phyloP scores from a whole-genome alignment of 1,140 invertebrate species.

The Vollenhovia emeryi region DNA sequence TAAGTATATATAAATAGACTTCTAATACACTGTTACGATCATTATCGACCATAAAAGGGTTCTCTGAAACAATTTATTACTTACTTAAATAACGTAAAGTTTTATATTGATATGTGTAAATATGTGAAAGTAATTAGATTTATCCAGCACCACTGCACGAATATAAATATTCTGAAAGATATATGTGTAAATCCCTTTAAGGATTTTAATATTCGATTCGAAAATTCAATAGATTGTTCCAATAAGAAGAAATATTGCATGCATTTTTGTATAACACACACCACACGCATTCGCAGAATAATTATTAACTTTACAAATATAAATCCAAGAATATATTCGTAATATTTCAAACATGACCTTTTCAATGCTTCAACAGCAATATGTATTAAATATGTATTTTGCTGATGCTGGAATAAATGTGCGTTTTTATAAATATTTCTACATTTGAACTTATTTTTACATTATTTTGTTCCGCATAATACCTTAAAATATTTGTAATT shows the following conservation, averaged over 20 bases:
- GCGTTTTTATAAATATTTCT: conserved; percentile 24
- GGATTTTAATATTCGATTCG: conserved; percentile 10
- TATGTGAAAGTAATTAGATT: conserved; percentile 15
- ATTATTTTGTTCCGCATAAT: not conserved
- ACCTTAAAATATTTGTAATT: not conserved
- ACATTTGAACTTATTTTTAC: conserved; percentile 14
- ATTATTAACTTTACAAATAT: conserved; percentile 4
- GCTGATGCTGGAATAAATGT: conserved; percentile 49
- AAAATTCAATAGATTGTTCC: conserved; percentile 1
- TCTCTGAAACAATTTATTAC: conserved; percentile 26
- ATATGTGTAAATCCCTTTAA: conserved; percentile 17
- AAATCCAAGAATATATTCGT: conserved; percentile 10
- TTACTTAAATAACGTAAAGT: conserved; percentile 35
- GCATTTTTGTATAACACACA: conserved; percentile 16
- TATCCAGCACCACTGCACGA: not conserved
- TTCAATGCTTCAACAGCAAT: conserved; percentile 6
- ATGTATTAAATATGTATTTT: conserved; percentile 38
- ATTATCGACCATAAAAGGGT: conserved; percentile 32
- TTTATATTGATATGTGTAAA: conserved; percentile 49
- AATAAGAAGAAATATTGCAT: not conserved
- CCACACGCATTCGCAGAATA: not conserved
- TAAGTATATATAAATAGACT: conserved; percentile 10
- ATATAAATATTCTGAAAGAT: conserved; percentile 23
- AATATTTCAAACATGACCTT: conserved; percentile 7
- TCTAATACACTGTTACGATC: conserved; percentile 3